Evolutionary conservation across 2,888 invertebrate genomes (phyloP).

Genomic region (Rosalia funebris): DNA sequence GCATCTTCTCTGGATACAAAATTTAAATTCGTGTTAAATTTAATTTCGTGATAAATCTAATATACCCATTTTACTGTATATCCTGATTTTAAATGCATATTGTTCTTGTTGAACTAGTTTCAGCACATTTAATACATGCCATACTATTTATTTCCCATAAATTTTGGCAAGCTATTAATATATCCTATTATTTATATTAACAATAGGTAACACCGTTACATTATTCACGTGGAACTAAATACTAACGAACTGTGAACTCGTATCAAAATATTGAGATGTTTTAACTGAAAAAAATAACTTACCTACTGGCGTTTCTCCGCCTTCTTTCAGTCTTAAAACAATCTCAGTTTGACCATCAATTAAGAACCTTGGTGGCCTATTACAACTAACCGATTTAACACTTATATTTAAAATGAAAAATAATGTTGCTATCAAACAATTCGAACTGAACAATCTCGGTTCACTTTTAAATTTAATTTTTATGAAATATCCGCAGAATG

Average conservation of each 20-base stretch:
- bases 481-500: constrained; percentile 52
- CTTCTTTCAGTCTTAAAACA: constrained; percentile 88
- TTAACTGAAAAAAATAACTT: constrained; percentile 58
- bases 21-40: no score
- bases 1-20: no score
- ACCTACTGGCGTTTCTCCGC: constrained; percentile 86
- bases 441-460: constrained; percentile 16
- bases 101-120: background rate
- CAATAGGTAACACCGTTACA: constrained; percentile 15
- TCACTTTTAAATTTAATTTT: constrained; percentile 54
- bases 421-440: constrained; percentile 38
- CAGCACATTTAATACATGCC: background rate
- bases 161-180: constrained; percentile 5
- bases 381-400: constrained; percentile 63
- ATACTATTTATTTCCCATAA: background rate
- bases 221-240: background rate
- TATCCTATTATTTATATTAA: constrained; percentile 15
- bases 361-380: constrained; percentile 87
- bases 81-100: no score
- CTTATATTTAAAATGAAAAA: constrained; percentile 40
- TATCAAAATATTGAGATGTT: background rate
- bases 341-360: constrained; percentile 92
- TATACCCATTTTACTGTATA: no score
- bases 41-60: no score
- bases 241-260: background rate